Evolutionary conservation across 2,113 vertebrate genomes (phyloP).

Genomic region (Pampusana beccarii): DNA sequence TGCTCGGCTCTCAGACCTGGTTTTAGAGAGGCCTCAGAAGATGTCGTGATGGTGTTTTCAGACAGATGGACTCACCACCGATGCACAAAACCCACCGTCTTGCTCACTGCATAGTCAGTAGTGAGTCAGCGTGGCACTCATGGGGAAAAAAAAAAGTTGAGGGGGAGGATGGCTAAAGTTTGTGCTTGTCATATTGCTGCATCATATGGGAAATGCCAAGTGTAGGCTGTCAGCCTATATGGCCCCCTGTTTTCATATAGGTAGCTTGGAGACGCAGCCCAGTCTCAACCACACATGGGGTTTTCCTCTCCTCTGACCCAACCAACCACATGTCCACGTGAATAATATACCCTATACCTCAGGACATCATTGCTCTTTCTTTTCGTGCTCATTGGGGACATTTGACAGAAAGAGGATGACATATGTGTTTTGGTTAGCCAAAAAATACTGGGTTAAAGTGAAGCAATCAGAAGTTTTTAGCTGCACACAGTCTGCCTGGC

Average conservation of each 20-base stretch:
- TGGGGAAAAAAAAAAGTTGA: background rate
- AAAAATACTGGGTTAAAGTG: background rate
- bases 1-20: background rate
- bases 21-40: background rate
- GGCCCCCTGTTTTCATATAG: background rate
- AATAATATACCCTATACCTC: background rate
- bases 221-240: background rate
- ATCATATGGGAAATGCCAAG: background rate
- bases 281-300: background rate
- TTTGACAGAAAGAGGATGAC: background rate
- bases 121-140: background rate
- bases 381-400: background rate
- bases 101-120: background rate
- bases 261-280: background rate
- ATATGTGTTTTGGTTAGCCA: background rate
- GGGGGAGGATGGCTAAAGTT: background rate
- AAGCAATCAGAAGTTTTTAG: background rate
- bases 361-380: background rate
- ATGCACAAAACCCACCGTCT: accelerated
- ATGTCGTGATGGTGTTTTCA: background rate
- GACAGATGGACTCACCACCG: background rate
- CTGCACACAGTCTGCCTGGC: background rate
- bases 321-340: background rate
- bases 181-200: background rate
- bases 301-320: background rate